Conservation (phyloP, 2,797 vertebrate genomes). For the Simalia tracyae region DNA sequence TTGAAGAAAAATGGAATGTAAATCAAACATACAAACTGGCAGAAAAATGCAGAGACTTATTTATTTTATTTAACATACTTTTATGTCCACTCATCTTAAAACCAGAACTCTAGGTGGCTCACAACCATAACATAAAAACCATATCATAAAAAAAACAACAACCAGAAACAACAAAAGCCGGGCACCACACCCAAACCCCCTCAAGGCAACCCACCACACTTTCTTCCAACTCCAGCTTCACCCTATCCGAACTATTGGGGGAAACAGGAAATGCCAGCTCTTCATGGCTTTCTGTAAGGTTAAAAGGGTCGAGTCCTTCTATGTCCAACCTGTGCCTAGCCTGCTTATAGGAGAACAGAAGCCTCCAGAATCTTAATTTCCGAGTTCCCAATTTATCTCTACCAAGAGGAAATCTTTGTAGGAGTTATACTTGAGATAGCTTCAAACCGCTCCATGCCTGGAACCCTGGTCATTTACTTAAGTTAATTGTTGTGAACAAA, state of each 20-base stretch:
- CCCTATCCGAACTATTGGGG: neutral
- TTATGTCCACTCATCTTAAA: neutral
- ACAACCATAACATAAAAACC: neutral
- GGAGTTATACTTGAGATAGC: neutral
- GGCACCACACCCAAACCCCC: neutral
- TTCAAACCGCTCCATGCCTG: neutral
- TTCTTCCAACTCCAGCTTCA: neutral
- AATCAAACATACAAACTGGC: neutral
- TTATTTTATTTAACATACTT: neutral
- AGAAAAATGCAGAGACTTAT: neutral
- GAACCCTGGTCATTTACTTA: neutral
- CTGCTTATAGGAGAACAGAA: neutral
- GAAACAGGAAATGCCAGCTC: neutral
- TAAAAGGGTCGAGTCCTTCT: neutral
- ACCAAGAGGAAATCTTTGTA: neutral
- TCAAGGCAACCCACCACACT: neutral
- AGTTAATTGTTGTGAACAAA: neutral
- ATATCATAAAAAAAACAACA: neutral
- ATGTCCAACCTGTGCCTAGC: neutral
- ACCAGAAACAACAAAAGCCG: neutral
- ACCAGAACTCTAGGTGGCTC: neutral
- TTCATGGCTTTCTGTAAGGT: neutral
- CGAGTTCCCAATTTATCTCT: neutral
- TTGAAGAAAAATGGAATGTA: neutral
- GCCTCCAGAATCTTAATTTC: neutral